These are phyloP conservation scores for Pterostichus madidus DNA, from an alignment of 2,888 invertebrate species.

Conservation along the genomic window DNA sequence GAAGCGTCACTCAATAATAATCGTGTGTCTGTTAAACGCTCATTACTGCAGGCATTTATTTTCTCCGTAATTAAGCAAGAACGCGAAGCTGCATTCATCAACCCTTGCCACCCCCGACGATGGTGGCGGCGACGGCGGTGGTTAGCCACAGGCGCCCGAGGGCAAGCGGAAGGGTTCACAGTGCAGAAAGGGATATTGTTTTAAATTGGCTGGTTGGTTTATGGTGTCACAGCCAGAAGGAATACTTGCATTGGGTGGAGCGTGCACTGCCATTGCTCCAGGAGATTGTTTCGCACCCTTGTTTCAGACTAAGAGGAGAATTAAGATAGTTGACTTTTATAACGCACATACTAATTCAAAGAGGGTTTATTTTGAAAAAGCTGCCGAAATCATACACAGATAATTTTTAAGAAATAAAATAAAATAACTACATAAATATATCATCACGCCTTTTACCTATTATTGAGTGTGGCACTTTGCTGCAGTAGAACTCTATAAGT, in stretches of 20 bases:
- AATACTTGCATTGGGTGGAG: slow-evolving; percentile 28
- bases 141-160: slow-evolving; percentile 34
- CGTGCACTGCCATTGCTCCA: neutral
- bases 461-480: too few relatives aligned
- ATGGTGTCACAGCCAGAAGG: slow-evolving; percentile 38
- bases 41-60: slow-evolving; percentile 73
- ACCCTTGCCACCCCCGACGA: slow-evolving; percentile 41
- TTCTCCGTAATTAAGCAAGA: slow-evolving; percentile 76
- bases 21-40: slow-evolving; percentile 66
- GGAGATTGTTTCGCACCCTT: slow-evolving; percentile 26
- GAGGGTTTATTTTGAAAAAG: too few relatives aligned
- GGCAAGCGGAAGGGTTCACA: slow-evolving; percentile 42
- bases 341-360: neutral
- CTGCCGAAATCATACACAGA: too few relatives aligned
- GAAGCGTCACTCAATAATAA: slow-evolving; percentile 62
- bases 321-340: slow-evolving; percentile 47
- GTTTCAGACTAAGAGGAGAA: slow-evolving; percentile 10
- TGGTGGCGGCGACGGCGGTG: slow-evolving; percentile 14
- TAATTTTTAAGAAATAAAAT: too few relatives aligned
- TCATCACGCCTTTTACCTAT: too few relatives aligned
- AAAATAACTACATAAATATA: too few relatives aligned
- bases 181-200: slow-evolving; percentile 58
- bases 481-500: too few relatives aligned
- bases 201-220: slow-evolving; percentile 52
- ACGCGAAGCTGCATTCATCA: slow-evolving; percentile 72